These are phyloP conservation scores for Isurus oxyrinchus DNA, from an alignment of 2,113 vertebrate species.

Conservation along the genomic window DNA sequence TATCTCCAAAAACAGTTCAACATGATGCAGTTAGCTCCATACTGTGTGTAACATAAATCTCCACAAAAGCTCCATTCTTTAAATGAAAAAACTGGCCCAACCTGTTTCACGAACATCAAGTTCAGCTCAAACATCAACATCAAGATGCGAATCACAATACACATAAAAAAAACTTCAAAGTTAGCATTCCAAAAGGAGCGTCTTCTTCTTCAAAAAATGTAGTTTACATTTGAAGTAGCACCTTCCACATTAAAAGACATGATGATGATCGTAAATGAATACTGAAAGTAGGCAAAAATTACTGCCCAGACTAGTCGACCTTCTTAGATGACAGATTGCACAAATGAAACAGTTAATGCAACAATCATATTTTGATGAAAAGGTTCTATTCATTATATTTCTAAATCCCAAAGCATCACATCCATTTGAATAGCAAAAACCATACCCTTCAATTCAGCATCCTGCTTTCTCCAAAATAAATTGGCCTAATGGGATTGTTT, in stretches of 20 bases:
- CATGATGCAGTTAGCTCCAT: neutral
- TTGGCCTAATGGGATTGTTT: neutral
- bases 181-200: neutral
- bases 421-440: neutral
- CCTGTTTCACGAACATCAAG: neutral
- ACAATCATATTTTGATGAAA: neutral
- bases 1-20: neutral
- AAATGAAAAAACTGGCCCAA: neutral
- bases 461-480: neutral
- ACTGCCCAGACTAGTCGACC: neutral
- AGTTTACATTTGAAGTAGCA: neutral
- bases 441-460: neutral
- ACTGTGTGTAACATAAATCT: neutral
- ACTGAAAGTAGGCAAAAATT: neutral
- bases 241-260: neutral
- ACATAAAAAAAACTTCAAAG: neutral
- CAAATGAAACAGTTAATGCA: neutral
- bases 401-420: neutral
- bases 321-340: neutral
- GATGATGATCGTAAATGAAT: neutral
- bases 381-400: neutral
- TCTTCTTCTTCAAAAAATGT: neutral
- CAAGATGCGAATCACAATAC: neutral
- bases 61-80: neutral
- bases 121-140: neutral